Evolutionary conservation across 2,113 vertebrate species (phyloP), one percentile per base, ranked within the genome.

Genomic region (Podarcis raffonei): DNA sequence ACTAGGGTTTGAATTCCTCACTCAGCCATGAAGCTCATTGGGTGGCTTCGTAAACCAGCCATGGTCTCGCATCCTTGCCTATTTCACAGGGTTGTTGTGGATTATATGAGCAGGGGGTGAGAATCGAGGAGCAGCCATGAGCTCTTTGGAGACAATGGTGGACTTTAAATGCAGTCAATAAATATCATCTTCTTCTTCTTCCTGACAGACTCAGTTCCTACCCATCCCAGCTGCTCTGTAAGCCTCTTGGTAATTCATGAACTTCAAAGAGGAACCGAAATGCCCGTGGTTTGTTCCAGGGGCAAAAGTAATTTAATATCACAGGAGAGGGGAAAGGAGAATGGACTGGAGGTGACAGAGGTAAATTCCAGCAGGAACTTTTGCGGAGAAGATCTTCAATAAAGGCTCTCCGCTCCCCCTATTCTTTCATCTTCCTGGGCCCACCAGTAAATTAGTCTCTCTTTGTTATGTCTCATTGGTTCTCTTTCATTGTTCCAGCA

Each of bases 391-490:
- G 91, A 92, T 88, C 85, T 85, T 89, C 91, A 83, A 22, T 23
- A 90, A 22, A 94, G 83, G 90, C 80, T 82, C 42, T 1, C 83
- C 87, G 76, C 75, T 93, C 81, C 76, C 48, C 76, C 7, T 27
- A 1, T 86, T 89, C 87, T 94, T 95, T 95, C 92, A 94, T 94
- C 92, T 94, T 92, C 89, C 81, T 90, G 87, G 82, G 89, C 74
- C 83, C 89, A 72, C 79, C 77, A 90, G 88, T 91, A 62, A 92
- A 85, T 94, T 81, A 88, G 48, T 75, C 84, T 93, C 0, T 90
- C 92, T 94, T 81, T 85, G 76, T 94, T 94, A 91, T 86, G 88
- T 91, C 84, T 88, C 48, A 93, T 92, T 94, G 93, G 88, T 3
- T 90, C 92, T 88, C 89, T 95, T 93, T 94, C 88, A 85, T 91